Percentiles rank a stretch among this genome's conserved stretches.
Evolutionary conservation across 1,140 invertebrate genomes (phyloP).

Genomic region (Ostrea denselamellosa): DNA sequence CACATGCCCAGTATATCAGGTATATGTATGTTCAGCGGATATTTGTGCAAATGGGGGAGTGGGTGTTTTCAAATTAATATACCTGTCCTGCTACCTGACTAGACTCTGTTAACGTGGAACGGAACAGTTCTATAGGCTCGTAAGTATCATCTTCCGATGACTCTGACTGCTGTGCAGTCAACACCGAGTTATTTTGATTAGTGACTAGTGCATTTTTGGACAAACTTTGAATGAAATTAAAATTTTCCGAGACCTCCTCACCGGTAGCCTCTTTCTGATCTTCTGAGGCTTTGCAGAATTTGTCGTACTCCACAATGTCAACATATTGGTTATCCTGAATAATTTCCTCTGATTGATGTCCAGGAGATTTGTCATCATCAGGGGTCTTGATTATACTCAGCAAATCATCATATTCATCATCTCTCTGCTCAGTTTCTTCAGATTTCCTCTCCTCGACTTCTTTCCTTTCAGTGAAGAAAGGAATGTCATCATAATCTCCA

Average conservation of each 20-base stretch:
- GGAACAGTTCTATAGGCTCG: conserved; percentile 9
- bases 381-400: neutral
- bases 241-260: neutral
- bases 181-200: neutral
- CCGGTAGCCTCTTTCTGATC: neutral
- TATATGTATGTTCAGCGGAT: neutral
- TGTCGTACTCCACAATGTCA: neutral
- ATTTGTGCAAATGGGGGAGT: neutral
- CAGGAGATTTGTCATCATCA: neutral
- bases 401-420: neutral
- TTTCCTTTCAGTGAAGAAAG: neutral
- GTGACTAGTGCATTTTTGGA: neutral
- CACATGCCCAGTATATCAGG: neutral
- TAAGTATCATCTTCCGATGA: neutral
- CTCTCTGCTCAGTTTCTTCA: neutral
- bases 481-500: neutral
- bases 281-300: neutral
- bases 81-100: neutral
- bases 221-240: neutral
- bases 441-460: neutral
- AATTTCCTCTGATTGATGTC: neutral
- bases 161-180: neutral
- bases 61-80: neutral
- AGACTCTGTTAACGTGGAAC: neutral
- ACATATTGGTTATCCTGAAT: neutral